A percentile compares a stretch with the other conserved stretches of the same genome.
Evolutionary conservation across 1,140 invertebrate species (phyloP).

Genomic region (Drosophila orena): DNA sequence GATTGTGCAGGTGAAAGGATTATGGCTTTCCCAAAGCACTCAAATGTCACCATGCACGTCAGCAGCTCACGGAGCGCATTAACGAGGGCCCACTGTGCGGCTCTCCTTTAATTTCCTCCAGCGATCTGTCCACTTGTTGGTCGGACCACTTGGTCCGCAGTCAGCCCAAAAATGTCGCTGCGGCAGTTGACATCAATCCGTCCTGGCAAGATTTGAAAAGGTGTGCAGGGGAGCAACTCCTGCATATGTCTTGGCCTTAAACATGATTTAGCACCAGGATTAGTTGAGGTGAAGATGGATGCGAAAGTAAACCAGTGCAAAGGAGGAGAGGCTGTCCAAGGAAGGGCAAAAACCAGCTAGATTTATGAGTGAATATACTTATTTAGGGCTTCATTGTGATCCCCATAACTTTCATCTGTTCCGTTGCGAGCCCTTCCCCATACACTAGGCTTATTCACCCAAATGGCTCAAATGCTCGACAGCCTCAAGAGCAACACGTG

Average conservation of each 20-base stretch:
- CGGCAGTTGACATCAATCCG: conserved; percentile 43
- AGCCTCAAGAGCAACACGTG: conserved; percentile 57
- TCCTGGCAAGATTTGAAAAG: not conserved
- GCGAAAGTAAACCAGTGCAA: conserved; percentile 3
- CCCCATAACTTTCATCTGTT: conserved; percentile 27
- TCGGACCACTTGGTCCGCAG: conserved; percentile 33
- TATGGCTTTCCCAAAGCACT: conserved; percentile 20
- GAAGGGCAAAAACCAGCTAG: conserved; percentile 10
- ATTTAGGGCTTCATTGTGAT: conserved; percentile 44
- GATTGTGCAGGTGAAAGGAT: conserved; percentile 36
- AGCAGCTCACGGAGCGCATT: conserved; percentile 20
- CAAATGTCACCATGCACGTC: conserved; percentile 22
- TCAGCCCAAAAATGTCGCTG: conserved; percentile 50
- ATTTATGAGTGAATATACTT: conserved; percentile 28
- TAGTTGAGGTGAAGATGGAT: conserved; percentile 9
- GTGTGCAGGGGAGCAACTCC: conserved; percentile 18
- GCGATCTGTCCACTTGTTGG: conserved; percentile 48
- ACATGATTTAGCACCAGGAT: conserved; percentile 51
- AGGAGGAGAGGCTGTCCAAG: not conserved
- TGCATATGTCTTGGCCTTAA: conserved; percentile 38
- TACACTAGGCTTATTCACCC: not conserved
- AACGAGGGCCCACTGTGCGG: conserved; percentile 9
- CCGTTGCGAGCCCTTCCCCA: not conserved
- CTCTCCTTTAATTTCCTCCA: conserved; percentile 37
- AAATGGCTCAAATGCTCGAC: conserved; percentile 2